Evolutionary conservation across 2,113 vertebrate genomes (phyloP).

Genomic region (Erpornis zantholeuca): DNA sequence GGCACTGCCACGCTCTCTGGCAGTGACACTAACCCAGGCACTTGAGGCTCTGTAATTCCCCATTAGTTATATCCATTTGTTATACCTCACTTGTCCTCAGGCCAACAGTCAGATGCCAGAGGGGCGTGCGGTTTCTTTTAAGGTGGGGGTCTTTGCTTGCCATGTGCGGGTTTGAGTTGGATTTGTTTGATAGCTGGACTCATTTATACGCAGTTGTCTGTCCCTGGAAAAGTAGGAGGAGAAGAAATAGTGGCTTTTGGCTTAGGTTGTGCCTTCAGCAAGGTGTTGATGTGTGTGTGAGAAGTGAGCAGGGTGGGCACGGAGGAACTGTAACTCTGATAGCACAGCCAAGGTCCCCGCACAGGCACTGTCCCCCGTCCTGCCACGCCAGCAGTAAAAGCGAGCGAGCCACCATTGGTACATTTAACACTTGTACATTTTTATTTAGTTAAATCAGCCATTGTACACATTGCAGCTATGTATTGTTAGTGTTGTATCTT

Average conservation of each 20-base stretch:
- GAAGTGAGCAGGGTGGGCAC: accelerated
- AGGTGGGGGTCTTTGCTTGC: not conserved
- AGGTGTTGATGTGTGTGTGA: accelerated
- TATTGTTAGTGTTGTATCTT: conserved; percentile 87
- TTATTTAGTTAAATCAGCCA: conserved; percentile 94
- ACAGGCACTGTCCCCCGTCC: accelerated
- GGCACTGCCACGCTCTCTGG: accelerated
- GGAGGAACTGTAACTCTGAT: accelerated
- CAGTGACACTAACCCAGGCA: accelerated
- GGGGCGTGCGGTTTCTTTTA: accelerated
- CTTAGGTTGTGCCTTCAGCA: accelerated
- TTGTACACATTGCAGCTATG: conserved; percentile 93
- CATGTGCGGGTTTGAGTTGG: not conserved
- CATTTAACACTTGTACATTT: conserved; percentile 89
- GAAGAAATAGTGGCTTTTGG: not conserved
- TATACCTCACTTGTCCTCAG: not conserved
- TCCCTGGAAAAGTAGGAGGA: not conserved
- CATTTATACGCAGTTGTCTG: not conserved
- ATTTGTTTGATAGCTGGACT: not conserved
- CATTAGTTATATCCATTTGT: accelerated
- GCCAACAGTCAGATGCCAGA: accelerated
- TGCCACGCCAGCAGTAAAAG: not conserved
- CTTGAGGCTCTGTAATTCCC: accelerated
- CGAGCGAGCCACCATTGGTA: conserved; percentile 3
- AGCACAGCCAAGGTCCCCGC: accelerated